phyloP scores from a whole-genome alignment of 2,797 vertebrate species.

The Ctenopoma kingsleyae region DNA sequence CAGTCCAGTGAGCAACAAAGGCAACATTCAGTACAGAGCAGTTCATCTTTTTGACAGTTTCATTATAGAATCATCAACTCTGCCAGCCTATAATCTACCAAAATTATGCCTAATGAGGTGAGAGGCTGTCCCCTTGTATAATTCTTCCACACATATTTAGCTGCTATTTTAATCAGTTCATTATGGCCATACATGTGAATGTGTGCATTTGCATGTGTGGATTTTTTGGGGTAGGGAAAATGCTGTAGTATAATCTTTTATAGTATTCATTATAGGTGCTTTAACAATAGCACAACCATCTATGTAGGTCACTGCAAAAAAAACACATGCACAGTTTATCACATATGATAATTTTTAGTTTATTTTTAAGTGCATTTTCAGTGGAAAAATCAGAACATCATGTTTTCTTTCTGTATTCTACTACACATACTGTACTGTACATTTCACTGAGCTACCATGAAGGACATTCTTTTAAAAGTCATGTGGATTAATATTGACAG shows the following conservation, averaged over 20 bases:
- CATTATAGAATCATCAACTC: slow-evolving; percentile 56
- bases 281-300: slow-evolving; percentile 23
- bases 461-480: slow-evolving; percentile 36
- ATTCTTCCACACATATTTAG: slow-evolving; percentile 42
- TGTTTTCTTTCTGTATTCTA: slow-evolving; percentile 21
- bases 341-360: too few species aligned
- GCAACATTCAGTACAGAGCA: slow-evolving; percentile 24
- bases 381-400: slow-evolving; percentile 5
- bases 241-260: slow-evolving; percentile 11
- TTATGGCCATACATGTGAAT: slow-evolving; percentile 14
- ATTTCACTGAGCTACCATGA: slow-evolving; percentile 49
- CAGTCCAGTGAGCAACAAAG: slow-evolving; percentile 30
- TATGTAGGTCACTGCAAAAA: slow-evolving; percentile 33
- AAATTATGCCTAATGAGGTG: slow-evolving; percentile 59
- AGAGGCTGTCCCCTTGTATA: slow-evolving; percentile 44
- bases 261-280: slow-evolving; percentile 14
- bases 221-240: not conserved
- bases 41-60: slow-evolving; percentile 56
- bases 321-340: too few species aligned
- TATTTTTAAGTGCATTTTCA: not conserved
- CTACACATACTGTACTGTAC: slow-evolving; percentile 15
- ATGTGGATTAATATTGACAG: slow-evolving; percentile 54
- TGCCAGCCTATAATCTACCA: slow-evolving; percentile 49
- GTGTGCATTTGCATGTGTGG: not conserved
- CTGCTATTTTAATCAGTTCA: slow-evolving; percentile 56